Evolutionary conservation across 2,797 vertebrate species (phyloP).

Genomic region (Psittacula derbiana): DNA sequence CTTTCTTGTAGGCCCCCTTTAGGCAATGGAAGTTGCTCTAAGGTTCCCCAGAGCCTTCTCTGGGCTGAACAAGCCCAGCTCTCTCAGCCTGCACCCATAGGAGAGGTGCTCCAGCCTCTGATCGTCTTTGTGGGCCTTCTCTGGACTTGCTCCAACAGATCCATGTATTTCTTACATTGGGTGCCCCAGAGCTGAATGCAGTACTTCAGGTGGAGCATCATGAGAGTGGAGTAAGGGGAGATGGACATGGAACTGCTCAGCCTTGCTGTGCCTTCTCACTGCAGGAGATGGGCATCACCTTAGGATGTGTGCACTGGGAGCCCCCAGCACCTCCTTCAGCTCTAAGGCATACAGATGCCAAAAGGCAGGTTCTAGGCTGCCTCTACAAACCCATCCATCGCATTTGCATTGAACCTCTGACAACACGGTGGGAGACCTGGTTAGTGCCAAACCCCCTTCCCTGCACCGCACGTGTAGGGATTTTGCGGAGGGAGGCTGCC

Average conservation of each 20-base stretch:
- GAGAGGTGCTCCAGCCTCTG: not conserved
- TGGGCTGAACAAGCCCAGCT: not conserved
- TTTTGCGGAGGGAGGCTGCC: not conserved
- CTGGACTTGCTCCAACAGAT: not conserved
- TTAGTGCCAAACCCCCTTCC: not conserved
- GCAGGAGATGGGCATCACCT: not conserved
- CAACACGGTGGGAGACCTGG: rapidly evolving
- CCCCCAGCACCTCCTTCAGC: not conserved
- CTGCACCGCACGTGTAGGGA: rapidly evolving
- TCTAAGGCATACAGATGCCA: rapidly evolving
- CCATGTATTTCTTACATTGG: not conserved
- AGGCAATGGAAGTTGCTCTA: not conserved
- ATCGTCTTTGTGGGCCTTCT: not conserved
- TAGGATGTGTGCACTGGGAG: not conserved
- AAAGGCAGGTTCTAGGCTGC: not conserved
- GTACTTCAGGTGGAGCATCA: not conserved
- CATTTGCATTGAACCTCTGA: rapidly evolving
- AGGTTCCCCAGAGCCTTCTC: not conserved
- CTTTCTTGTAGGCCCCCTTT: not conserved
- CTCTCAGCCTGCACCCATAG: not conserved
- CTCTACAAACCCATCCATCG: not conserved
- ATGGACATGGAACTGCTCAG: not conserved
- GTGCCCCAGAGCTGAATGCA: not conserved
- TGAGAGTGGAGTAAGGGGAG: not conserved
- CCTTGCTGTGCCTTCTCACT: not conserved